Percentiles rank a stretch among this genome's conserved stretches.
Evolutionary conservation across 2,113 vertebrate species (phyloP).

Genomic region (Clupea harengus): DNA sequence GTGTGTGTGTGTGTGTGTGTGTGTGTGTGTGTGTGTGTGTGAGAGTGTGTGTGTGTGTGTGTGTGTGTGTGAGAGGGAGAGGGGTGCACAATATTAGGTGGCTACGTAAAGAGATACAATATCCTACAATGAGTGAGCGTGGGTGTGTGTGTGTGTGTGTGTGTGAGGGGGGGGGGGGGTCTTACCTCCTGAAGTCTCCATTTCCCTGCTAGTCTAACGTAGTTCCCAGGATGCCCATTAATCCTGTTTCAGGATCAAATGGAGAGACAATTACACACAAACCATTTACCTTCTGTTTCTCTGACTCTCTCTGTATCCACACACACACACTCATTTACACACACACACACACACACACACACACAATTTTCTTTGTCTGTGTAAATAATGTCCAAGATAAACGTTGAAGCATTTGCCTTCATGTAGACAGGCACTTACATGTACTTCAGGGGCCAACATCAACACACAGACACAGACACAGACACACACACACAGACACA

Average conservation of each 20-base stretch:
- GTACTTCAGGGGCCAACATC: neutral
- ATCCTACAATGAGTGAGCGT: neutral
- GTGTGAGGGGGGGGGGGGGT: too few species aligned
- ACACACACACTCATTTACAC: too few species aligned
- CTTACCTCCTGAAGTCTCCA: conserved; percentile 89
- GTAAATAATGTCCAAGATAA: neutral
- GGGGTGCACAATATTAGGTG: too few species aligned
- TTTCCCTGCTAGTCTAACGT: conserved; percentile 76
- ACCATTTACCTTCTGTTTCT: neutral
- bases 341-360: too few species aligned
- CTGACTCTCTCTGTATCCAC: neutral
- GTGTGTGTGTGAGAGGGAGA: neutral
- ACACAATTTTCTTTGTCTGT: neutral
- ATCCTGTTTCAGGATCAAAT: conserved; percentile 70
- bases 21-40: neutral
- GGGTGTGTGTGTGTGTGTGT: neutral
- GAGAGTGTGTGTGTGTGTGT: neutral
- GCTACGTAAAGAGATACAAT: too few species aligned
- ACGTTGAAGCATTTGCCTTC: neutral
- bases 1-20: neutral
- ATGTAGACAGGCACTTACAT: neutral
- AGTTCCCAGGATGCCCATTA: conserved; percentile 84
- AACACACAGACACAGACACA: neutral
- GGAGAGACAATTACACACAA: neutral
- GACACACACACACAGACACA: too few species aligned